Evolutionary conservation across 2,113 vertebrate genomes (phyloP).

Genomic region (Emydocephalus ijimae): DNA sequence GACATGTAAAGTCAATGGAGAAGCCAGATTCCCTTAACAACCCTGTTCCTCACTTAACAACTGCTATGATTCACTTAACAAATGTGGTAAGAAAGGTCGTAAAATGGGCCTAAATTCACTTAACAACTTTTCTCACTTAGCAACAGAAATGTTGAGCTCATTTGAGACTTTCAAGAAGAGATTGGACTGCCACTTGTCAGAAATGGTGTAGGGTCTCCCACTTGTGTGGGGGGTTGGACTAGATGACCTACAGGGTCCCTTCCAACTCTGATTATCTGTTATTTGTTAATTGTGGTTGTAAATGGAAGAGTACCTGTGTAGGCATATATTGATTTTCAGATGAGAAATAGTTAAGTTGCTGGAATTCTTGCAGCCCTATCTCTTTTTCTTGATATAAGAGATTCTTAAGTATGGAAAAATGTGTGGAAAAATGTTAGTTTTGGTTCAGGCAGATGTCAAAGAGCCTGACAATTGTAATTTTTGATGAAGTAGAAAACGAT

Average conservation of each 20-base stretch:
- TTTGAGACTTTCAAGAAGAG: too few relatives aligned
- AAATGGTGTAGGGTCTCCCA: too few relatives aligned
- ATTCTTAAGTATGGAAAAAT: background rate
- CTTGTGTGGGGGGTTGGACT: too few relatives aligned
- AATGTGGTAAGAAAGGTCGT: background rate
- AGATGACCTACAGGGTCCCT: too few relatives aligned
- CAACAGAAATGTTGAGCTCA: background rate
- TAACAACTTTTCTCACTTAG: background rate
- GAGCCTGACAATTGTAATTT: background rate
- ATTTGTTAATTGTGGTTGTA: background rate
- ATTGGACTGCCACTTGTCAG: too few relatives aligned
- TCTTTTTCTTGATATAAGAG: background rate
- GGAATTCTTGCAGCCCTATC: background rate
- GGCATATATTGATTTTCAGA: background rate
- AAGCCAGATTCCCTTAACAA: background rate
- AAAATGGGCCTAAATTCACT: background rate
- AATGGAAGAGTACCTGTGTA: background rate
- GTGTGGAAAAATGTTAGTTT: background rate
- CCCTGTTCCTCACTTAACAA: background rate
- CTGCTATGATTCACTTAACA: too few relatives aligned
- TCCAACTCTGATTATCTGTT: too few relatives aligned
- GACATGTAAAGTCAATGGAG: background rate
- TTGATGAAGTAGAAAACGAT: background rate
- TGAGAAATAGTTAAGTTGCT: background rate
- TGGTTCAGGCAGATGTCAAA: background rate